phyloP scores from a whole-genome alignment of 2,797 vertebrate genomes.

The Cyclura pinguis region DNA sequence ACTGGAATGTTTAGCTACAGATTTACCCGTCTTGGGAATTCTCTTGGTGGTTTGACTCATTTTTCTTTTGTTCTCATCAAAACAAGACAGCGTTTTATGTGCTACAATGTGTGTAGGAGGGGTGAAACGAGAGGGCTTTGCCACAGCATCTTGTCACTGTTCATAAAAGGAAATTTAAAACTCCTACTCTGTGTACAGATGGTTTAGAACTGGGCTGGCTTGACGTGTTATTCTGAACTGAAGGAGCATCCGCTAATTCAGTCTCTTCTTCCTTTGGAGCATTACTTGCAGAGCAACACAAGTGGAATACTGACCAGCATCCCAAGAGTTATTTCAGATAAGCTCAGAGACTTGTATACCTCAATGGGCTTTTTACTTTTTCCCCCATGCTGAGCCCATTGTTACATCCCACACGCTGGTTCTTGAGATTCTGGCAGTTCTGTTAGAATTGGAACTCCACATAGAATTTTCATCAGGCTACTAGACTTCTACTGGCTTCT shows the following conservation, averaged over 20 bases:
- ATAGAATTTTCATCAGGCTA: not conserved
- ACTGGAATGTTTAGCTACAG: not conserved
- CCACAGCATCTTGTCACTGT: not conserved
- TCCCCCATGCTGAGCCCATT: not conserved
- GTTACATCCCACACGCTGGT: not conserved
- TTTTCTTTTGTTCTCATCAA: not conserved
- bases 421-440: not conserved
- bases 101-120: not conserved
- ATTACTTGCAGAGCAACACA: not conserved
- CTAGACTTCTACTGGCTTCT: not conserved
- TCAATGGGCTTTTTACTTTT: not conserved
- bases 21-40: not conserved
- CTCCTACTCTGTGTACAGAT: not conserved
- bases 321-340: not conserved
- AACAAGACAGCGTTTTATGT: not conserved
- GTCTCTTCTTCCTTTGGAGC: not conserved
- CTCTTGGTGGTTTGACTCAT: not conserved
- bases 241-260: not conserved
- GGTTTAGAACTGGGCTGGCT: not conserved
- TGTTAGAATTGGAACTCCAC: not conserved
- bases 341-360: not conserved
- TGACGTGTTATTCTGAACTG: not conserved
- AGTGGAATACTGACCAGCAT: not conserved
- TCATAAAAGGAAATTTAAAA: conserved; percentile 15
- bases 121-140: not conserved